Conservation (phyloP, 2,888 invertebrate species). For the Drosophila anomalata region DNA sequence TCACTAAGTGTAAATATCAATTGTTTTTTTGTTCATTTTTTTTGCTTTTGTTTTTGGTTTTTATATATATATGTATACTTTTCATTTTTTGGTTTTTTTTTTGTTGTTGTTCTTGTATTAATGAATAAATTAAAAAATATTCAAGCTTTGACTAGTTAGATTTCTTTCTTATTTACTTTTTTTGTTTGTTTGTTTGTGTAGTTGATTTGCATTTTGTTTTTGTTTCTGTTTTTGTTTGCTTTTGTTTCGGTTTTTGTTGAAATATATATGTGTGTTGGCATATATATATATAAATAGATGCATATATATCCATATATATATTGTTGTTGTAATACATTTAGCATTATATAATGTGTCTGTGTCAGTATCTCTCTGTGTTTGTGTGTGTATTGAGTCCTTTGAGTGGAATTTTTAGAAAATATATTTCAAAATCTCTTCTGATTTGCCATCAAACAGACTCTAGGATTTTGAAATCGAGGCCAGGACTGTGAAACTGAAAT, state of each 20-base stretch:
- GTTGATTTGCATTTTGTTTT: slow-evolving; percentile 46
- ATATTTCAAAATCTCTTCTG: not conserved
- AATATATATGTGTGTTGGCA: slow-evolving; percentile 39
- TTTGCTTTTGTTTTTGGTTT: slow-evolving; percentile 27
- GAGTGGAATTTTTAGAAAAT: not conserved
- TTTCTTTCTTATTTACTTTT: slow-evolving; percentile 49
- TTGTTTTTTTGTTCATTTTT: slow-evolving; percentile 63
- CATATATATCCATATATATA: slow-evolving; percentile 44
- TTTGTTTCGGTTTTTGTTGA: slow-evolving; percentile 26
- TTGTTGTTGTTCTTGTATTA: slow-evolving; percentile 56
- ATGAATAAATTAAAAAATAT: slow-evolving; percentile 81
- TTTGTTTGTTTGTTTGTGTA: slow-evolving; percentile 23
- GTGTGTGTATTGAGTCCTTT: slow-evolving; percentile 12
- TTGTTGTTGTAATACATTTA: slow-evolving; percentile 45
- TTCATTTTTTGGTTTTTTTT: slow-evolving; percentile 51
- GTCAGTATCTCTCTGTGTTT: not conserved
- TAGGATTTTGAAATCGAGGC: slow-evolving; percentile 2
- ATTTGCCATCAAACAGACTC: not conserved
- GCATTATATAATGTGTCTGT: slow-evolving; percentile 48
- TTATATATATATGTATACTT: slow-evolving; percentile 56
- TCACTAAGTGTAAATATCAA: slow-evolving; percentile 82
- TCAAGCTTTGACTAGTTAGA: slow-evolving; percentile 80
- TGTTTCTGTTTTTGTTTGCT: slow-evolving; percentile 25
- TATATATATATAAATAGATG: slow-evolving; percentile 45
- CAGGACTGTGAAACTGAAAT: slow-evolving; percentile 4